Percentiles rank a stretch among this genome's conserved stretches.
Evolutionary conservation across 2,888 invertebrate species (phyloP).

Genomic region (Calephelis perditalis): DNA sequence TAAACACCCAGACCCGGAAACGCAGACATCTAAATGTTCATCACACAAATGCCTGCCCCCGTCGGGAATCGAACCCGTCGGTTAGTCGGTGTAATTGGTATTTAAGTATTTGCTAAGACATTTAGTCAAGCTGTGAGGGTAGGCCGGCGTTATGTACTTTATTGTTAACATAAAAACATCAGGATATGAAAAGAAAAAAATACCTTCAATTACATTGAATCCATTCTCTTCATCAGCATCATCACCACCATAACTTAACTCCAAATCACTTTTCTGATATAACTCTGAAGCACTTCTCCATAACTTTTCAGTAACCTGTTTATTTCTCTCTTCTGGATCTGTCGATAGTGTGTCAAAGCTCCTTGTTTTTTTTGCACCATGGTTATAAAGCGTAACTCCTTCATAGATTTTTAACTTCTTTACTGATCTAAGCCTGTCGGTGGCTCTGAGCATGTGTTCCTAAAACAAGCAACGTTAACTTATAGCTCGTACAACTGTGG

Average conservation of each 20-base stretch:
- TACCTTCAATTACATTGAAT: slow-evolving; percentile 51
- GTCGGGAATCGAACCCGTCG: too few relatives aligned
- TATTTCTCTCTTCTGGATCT: slow-evolving; percentile 49
- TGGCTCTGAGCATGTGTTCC: slow-evolving; percentile 64
- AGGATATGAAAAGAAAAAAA: slow-evolving; percentile 14
- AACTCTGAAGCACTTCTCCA: slow-evolving; percentile 57
- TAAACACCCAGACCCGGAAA: too few relatives aligned
- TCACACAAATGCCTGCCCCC: too few relatives aligned
- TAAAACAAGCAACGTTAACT: slow-evolving; percentile 33
- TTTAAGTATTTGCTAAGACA: too few relatives aligned
- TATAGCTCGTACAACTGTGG: too few relatives aligned
- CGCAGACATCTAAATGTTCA: too few relatives aligned
- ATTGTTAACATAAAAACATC: too few relatives aligned
- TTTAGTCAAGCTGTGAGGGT: too few relatives aligned
- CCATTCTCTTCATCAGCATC: slow-evolving; percentile 46
- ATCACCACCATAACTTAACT: slow-evolving; percentile 49
- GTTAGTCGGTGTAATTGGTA: too few relatives aligned
- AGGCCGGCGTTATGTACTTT: too few relatives aligned
- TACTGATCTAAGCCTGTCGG: slow-evolving; percentile 51
- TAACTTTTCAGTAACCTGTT: slow-evolving; percentile 52
- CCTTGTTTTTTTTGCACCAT: slow-evolving; percentile 50
- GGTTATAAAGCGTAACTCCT: slow-evolving; percentile 57
- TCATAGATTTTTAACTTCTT: slow-evolving; percentile 55
- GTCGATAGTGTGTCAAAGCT: slow-evolving; percentile 53
- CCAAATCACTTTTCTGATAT: slow-evolving; percentile 54